Base-by-base conservation (phyloP, 2,113 vertebrate genomes). In the Pitta sordida region DNA sequence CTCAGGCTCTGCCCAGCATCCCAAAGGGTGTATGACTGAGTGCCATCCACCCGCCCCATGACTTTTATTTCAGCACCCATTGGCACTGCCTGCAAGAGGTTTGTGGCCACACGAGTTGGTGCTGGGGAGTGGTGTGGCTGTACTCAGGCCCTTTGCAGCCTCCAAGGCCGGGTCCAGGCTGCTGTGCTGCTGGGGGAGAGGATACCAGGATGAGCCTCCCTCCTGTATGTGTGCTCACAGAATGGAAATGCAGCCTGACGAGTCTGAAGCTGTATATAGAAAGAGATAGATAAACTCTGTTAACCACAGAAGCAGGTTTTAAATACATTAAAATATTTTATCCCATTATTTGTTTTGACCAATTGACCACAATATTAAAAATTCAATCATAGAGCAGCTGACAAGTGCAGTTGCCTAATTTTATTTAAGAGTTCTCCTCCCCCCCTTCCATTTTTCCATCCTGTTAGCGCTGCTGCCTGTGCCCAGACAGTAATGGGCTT, bases 401-500 rank as follows among this genome's bases (percentile, higher is more conserved):
- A 98, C 97, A 98, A 98, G 97, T 98, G 97, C 96, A 96, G 97
- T 97, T 96, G 97, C 97, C 97, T 98, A 98, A 98, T 98, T 98
- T 98, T 98, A 98, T 98, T 98, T 98, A 97, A 98, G 97, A 97
- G 94, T 87, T 91, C 90, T 71, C 43, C 90, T 79, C 94, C 75
- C 98, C 96, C 89, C 82, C 92, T 97, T 96, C 97, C 97, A 97
- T 98, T 98, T 98, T 98, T 98, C 97, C 98, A 97, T 98, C 97
- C 98, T 98, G 98, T 98, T 98, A 98, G 97, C 96, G 81, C 96
- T 95, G 97, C 96, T 97, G 98, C 97, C 96, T 97, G 97, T 98
- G 97, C 98, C 97, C 97, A 98, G 97, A 98, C 98, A 97, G 98
- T 99, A 99, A 99, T 99, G 98, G 98, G 98, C 98, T 98, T 97